Evolutionary conservation across 1,140 invertebrate genomes (phyloP).

Genomic region (Plutomurus gul): DNA sequence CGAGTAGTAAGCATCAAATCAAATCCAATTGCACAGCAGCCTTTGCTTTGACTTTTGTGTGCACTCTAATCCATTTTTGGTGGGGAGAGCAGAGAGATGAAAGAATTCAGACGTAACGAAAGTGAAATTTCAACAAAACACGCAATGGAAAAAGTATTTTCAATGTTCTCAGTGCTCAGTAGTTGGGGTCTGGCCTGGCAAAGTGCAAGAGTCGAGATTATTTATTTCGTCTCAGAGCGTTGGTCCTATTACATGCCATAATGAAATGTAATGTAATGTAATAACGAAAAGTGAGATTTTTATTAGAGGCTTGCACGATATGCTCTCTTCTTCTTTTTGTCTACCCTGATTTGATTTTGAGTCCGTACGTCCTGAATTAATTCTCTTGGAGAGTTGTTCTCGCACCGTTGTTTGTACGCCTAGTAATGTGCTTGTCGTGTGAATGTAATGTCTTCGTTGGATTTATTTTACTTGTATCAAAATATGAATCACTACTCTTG

Average conservation of each 20-base stretch:
- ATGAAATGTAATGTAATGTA: slow-evolving; percentile 26
- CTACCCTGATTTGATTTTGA: neutral
- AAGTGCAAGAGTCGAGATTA: neutral
- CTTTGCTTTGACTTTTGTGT: slow-evolving; percentile 22
- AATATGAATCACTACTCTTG: neutral
- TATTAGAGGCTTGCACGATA: slow-evolving; percentile 14
- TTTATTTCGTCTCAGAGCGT: neutral
- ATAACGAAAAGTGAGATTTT: slow-evolving; percentile 27
- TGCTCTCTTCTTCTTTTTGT: slow-evolving; percentile 26
- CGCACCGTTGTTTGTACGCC: too few species aligned
- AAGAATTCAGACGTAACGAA: neutral
- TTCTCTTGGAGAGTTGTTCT: neutral
- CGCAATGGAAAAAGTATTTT: slow-evolving; percentile 1
- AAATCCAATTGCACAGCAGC: too few species aligned
- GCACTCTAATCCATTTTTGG: neutral
- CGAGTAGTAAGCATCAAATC: too few species aligned
- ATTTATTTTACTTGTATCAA: neutral
- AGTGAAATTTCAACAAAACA: slow-evolving; percentile 33
- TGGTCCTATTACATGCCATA: neutral
- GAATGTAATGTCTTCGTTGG: neutral
- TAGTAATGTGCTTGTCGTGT: neutral
- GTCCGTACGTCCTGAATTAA: neutral
- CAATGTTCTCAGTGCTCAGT: neutral
- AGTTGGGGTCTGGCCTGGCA: neutral
- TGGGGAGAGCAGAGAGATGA: too few species aligned